Conservation (phyloP, 2,888 invertebrate species). For the Dendrolimus pini region DNA sequence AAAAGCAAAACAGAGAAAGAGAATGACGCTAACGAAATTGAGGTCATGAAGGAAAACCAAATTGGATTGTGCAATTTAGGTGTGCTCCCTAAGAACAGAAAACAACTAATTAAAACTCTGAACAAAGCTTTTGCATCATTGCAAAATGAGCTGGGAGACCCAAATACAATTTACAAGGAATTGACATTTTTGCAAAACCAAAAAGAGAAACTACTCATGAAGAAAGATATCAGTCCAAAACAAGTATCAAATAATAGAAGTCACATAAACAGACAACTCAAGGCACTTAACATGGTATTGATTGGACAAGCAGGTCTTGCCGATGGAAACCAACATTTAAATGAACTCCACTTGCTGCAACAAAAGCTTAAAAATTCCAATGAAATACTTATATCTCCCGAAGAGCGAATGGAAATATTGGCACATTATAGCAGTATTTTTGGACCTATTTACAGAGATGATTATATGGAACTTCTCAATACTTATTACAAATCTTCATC, state of each 20-base stretch:
- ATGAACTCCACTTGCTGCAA: slow-evolving; percentile 48
- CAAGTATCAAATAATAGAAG: slow-evolving; percentile 43
- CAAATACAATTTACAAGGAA: slow-evolving; percentile 54
- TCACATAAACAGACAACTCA: slow-evolving; percentile 60
- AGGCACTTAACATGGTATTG: slow-evolving; percentile 74
- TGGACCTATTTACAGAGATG: slow-evolving; percentile 50
- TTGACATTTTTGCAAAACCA: slow-evolving; percentile 55
- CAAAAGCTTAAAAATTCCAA: slow-evolving; percentile 41
- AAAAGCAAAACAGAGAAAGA: slow-evolving; percentile 16
- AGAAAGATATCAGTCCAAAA: slow-evolving; percentile 45
- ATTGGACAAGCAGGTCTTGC: slow-evolving; percentile 77
- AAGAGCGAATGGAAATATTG: slow-evolving; percentile 66
- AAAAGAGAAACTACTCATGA: slow-evolving; percentile 52
- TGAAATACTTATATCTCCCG: slow-evolving; percentile 40
- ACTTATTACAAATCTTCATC: slow-evolving; percentile 32
- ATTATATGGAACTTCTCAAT: slow-evolving; percentile 50
- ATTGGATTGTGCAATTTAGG: slow-evolving; percentile 15
- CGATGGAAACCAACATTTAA: slow-evolving; percentile 64
- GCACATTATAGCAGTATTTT: slow-evolving; percentile 72
- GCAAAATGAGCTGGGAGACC: slow-evolving; percentile 69
- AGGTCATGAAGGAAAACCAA: slow-evolving; percentile 10
- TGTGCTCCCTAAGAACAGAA: slow-evolving; percentile 51
- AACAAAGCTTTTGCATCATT: slow-evolving; percentile 47
- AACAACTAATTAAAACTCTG: slow-evolving; percentile 41
- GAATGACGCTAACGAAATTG: slow-evolving; percentile 21